Conservation (phyloP, 2,113 vertebrate species). For the Saimiri boliviensis region DNA sequence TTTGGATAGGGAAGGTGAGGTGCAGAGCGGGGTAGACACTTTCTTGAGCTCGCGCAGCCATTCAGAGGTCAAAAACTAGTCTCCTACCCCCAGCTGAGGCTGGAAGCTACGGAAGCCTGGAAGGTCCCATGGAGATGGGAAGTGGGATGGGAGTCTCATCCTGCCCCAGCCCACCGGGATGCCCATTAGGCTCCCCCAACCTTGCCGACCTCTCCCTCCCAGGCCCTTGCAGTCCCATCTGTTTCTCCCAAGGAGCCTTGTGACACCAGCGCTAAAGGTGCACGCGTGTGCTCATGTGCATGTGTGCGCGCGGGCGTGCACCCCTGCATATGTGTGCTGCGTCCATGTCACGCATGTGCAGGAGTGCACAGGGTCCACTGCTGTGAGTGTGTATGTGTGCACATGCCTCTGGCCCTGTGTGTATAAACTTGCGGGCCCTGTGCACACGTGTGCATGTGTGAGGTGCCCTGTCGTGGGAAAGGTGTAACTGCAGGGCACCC, state of each 20-base stretch:
- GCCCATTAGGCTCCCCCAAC: not conserved
- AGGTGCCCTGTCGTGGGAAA: not conserved
- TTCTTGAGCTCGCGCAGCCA: not conserved
- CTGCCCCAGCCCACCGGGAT: not conserved
- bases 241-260: not conserved
- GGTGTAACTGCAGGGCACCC: not conserved
- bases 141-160: not conserved
- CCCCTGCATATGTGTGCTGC: too few relatives aligned
- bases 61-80: not conserved
- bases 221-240: not conserved
- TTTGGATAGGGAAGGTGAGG: not conserved
- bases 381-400: not conserved
- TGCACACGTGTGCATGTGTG: not conserved
- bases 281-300: accelerated
- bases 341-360: not conserved
- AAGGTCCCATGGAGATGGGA: not conserved
- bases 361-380: not conserved
- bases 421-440: not conserved
- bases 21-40: not conserved
- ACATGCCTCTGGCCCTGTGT: too few relatives aligned
- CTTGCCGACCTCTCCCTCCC: not conserved
- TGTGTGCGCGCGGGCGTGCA: too few relatives aligned
- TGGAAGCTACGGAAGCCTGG: not conserved
- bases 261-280: not conserved
- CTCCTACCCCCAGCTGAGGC: not conserved